Base-by-base conservation (phyloP, 2,113 vertebrate genomes). In the Ciconia boyciana region DNA sequence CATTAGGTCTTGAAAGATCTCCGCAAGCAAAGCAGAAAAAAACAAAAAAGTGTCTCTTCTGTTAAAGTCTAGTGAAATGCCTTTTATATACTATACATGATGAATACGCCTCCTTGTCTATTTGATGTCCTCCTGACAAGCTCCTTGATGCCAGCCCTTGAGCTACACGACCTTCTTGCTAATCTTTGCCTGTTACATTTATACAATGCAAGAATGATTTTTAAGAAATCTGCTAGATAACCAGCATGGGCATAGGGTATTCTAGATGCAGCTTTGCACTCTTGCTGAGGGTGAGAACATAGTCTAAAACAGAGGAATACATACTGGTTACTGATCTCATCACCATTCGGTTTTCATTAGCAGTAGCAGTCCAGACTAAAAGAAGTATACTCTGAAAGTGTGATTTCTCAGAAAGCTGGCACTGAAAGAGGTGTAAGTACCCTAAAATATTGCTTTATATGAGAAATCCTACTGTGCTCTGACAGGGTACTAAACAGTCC, bases 41-140 rank as follows among this genome's bases (percentile, higher is more conserved):
- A 1, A 1, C 2, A 39, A 46, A 74, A 29, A 82, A 4, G 0
- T 22, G 7, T 54, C 3, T 68, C 4, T n/a, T 58, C 31, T 34
- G 3, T 16, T 32, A 62, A 43, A 76, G 44, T 57, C 21, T 16
- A 16, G 7, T 28, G 6, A 34, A 61, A 68, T 32, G 9, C 2
- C 7, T 75, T 72, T 22, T 21, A 11, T 21, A 16, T 28, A 49
- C 29, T 10, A 4, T 10, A 19, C 5, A 5, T 28, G 71, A 68
- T 46, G 15, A 31, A 19, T 34, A 44, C 1, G 1, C 28, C 31
- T 74, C 31, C 52, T 34, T 28, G 13, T 32, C 54, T 44, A 6
- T 41, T 52, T 41, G 71, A 36, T 36, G 12, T 43, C 57, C 36
- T 86, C 13, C 39, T 41, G 18, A 81, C 28, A 80, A 31, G 5